Conservation (phyloP, 2,113 vertebrate genomes). For the Lagopus leucura region DNA sequence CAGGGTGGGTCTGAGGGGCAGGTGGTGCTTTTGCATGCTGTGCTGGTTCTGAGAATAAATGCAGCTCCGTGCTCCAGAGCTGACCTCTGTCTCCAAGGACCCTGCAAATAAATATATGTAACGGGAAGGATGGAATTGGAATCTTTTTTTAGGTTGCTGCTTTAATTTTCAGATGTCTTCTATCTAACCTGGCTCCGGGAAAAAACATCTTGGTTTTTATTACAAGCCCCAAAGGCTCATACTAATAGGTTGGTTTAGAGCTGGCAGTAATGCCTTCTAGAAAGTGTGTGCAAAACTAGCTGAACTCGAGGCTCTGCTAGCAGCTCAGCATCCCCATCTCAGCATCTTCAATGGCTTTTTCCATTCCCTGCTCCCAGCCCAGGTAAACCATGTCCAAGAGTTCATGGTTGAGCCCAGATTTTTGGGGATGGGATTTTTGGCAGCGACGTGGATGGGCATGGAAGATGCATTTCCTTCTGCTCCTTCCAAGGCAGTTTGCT, state of each 20-base stretch:
- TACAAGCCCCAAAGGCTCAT: slow-evolving; percentile 48
- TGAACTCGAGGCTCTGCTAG: background rate
- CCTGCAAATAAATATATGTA: background rate
- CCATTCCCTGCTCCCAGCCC: background rate
- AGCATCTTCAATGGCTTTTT: background rate
- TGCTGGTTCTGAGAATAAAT: background rate
- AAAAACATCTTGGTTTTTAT: slow-evolving; percentile 24
- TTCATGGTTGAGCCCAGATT: background rate
- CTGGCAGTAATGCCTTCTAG: slow-evolving; percentile 40
- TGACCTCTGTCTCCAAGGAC: background rate
- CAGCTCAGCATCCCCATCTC: background rate
- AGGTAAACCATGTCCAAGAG: too few species aligned
- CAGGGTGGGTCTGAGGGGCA: background rate
- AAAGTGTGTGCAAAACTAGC: background rate
- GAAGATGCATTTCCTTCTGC: background rate
- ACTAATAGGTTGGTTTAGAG: slow-evolving; percentile 45
- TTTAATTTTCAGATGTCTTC: slow-evolving; percentile 65
- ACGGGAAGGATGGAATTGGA: background rate
- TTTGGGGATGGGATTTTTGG: background rate
- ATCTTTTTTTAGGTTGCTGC: slow-evolving; percentile 18
- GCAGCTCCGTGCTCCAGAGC: background rate
- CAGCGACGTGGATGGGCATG: too few species aligned
- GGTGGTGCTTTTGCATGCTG: background rate
- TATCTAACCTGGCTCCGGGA: background rate
- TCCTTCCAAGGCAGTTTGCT: background rate